Evolutionary conservation across 2,797 vertebrate genomes (phyloP).

Genomic region (Glossophaga mutica): DNA sequence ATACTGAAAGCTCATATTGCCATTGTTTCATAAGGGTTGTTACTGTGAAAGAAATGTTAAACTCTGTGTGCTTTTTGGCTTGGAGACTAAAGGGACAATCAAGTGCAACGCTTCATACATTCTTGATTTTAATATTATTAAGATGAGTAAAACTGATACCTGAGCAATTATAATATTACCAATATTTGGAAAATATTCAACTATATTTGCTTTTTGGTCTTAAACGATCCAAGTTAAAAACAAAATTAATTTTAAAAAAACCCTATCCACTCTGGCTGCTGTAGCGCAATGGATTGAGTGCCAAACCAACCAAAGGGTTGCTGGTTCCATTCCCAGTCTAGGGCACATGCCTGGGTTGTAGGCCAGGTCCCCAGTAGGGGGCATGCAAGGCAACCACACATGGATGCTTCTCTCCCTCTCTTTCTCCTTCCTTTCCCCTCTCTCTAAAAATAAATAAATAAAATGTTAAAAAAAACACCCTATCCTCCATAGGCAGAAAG

Average conservation of each 20-base stretch:
- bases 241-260: not conserved
- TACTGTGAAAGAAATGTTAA: not conserved
- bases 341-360: too few species aligned
- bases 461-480: not conserved
- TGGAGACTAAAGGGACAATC: constrained; percentile 16
- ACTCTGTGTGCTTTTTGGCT: not conserved
- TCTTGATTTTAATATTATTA: constrained; percentile 4
- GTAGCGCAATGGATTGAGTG: too few species aligned
- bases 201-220: not conserved
- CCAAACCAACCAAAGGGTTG: too few species aligned
- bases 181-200: constrained; percentile 25
- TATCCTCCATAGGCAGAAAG: not conserved
- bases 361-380: too few species aligned
- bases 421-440: too few species aligned
- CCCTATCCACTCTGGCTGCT: too few species aligned
- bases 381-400: too few species aligned
- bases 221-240: not conserved
- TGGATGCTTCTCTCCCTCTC: too few species aligned
- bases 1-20: not conserved
- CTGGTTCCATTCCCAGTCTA: too few species aligned
- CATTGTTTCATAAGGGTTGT: not conserved
- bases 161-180: not conserved
- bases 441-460: too few species aligned
- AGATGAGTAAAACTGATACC: not conserved
- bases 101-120: not conserved